Percentiles rank a stretch among this genome's conserved stretches.
These are phyloP conservation scores for Gastrophysa polygoni DNA, from an alignment of 2,888 invertebrate genomes.

Conservation along the genomic window DNA sequence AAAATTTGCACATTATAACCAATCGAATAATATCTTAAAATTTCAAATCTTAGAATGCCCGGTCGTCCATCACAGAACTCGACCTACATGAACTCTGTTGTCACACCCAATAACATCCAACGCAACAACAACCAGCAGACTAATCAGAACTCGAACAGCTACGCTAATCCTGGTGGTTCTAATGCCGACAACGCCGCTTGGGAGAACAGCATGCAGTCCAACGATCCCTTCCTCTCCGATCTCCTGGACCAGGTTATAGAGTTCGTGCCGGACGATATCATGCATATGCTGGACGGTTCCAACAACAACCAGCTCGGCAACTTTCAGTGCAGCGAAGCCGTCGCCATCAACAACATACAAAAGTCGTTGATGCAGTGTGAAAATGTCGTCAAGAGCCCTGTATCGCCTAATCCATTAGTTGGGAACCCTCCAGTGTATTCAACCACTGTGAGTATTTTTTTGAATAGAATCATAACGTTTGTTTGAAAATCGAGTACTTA, in stretches of 20 bases:
- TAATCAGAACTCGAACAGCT: too few relatives aligned
- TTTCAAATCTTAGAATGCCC: constrained; percentile 41
- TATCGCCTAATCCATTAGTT: constrained; percentile 60
- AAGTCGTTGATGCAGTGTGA: constrained; percentile 89
- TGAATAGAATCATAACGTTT: too few relatives aligned
- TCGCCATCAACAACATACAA: constrained; percentile 88
- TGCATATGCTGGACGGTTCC: constrained; percentile 56
- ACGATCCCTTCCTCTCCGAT: constrained; percentile 77
- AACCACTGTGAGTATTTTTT: constrained; percentile 47
- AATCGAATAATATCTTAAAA: background rate
- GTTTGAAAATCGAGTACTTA: too few relatives aligned
- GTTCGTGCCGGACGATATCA: constrained; percentile 49
- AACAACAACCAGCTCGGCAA: constrained; percentile 40
- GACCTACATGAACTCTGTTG: constrained; percentile 55
- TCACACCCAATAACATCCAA: constrained; percentile 54
- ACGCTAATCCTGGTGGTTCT: constrained; percentile 45
- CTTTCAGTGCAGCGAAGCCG: constrained; percentile 67
- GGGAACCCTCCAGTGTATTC: constrained; percentile 69
- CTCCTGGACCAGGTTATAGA: constrained; percentile 69
- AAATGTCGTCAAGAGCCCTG: constrained; percentile 68
- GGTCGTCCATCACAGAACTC: constrained; percentile 49
- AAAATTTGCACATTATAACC: background rate
- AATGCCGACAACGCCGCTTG: too few relatives aligned
- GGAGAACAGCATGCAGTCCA: constrained; percentile 49
- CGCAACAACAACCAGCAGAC: constrained; percentile 43